Evolutionary conservation across 2,113 vertebrate genomes (phyloP).

Genomic region (Oncorhynchus kisutch): DNA sequence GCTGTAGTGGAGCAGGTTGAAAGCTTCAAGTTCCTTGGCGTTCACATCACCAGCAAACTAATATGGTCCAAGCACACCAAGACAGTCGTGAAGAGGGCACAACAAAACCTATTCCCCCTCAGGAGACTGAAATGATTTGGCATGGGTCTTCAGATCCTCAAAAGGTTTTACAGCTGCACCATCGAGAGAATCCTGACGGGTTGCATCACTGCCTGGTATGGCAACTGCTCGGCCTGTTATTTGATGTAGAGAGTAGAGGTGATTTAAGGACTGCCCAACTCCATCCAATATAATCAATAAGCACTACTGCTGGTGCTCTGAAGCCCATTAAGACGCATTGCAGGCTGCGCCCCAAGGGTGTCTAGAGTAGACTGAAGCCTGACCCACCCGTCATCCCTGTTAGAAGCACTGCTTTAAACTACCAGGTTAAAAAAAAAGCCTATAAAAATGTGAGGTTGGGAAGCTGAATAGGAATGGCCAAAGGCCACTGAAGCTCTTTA

Average conservation of each 20-base stretch:
- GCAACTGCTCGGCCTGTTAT: no score
- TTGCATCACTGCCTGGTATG: no score
- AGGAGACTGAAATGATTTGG: no score
- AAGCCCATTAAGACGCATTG: slow-evolving; percentile 61
- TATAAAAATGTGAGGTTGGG: slow-evolving; percentile 34
- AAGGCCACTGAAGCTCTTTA: slow-evolving; percentile 54
- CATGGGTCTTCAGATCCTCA: no score
- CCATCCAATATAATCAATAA: slow-evolving; percentile 54
- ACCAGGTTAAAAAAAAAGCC: slow-evolving; percentile 44
- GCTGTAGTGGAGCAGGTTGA: no score
- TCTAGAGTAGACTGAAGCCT: slow-evolving; percentile 23
- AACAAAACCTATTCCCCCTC: no score
- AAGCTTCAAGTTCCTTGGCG: no score
- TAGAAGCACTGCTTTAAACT: slow-evolving; percentile 39
- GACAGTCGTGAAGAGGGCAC: no score
- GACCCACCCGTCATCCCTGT: slow-evolving; percentile 7
- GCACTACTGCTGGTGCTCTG: slow-evolving; percentile 6
- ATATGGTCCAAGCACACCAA: no score
- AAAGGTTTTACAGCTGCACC: no score
- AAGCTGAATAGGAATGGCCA: slow-evolving; percentile 56
- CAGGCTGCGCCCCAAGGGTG: slow-evolving; percentile 38
- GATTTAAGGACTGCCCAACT: slow-evolving; percentile 8
- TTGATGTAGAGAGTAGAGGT: neutral
- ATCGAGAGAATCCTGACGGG: no score
- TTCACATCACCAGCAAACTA: no score